Conservation (phyloP, 37 sponge, comb jelly and placozoan genomes). For the Hexactinellida sp. region DNA sequence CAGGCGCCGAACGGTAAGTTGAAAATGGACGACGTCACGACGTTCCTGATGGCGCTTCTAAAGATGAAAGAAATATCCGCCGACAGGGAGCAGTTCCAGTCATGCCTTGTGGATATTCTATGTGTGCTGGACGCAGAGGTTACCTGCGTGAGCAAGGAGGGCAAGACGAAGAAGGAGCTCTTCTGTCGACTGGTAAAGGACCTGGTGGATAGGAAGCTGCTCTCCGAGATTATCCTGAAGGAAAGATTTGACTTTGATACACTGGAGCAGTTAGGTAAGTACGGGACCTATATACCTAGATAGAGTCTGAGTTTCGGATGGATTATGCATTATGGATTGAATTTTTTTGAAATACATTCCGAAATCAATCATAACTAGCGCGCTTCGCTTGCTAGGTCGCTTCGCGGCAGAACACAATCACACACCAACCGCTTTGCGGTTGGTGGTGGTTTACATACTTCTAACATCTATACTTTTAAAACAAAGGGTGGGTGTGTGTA, state of each 20-base stretch:
- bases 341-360: too few species aligned
- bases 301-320: too few species aligned
- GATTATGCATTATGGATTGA: too few species aligned
- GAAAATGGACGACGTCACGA: conserved; percentile 34
- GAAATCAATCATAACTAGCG: too few species aligned
- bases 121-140: conserved; percentile 25
- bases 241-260: conserved; percentile 84
- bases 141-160: background rate
- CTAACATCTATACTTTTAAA: too few species aligned
- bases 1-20: conserved; percentile 21
- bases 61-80: conserved; percentile 21
- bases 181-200: conserved; percentile 14
- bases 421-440: too few species aligned
- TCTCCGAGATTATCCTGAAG: conserved; percentile 61
- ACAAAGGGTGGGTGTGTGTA: too few species aligned
- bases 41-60: conserved; percentile 28
- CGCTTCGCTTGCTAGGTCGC: too few species aligned
- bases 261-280: background rate
- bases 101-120: conserved; percentile 18
- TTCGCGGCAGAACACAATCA: too few species aligned
- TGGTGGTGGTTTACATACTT: too few species aligned
- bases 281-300: background rate
- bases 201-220: conserved; percentile 16
- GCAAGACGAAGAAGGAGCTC: conserved; percentile 20
- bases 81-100: background rate